Percentiles rank a stretch among this genome's conserved stretches.
Conservation (phyloP, 2,113 vertebrate species). For the Platichthys flesus region DNA sequence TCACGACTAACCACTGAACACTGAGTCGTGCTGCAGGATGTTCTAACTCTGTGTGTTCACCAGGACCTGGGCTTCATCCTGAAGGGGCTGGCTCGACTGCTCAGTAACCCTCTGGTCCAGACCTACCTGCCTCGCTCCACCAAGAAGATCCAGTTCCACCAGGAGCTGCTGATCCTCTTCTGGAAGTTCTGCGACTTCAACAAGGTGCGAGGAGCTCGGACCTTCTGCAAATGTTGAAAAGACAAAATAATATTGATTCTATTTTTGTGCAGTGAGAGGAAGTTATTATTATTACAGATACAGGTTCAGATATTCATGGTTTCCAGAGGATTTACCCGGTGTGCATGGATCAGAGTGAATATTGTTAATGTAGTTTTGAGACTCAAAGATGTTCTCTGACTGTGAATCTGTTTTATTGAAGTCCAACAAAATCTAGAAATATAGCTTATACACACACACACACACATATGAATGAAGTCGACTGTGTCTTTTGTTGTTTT, state of each 20-base stretch:
- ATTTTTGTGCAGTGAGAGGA: no score
- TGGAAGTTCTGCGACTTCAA: constrained; percentile 99
- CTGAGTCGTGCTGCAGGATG: rapidly evolving
- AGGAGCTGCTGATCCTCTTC: constrained; percentile 96
- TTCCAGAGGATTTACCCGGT: no score
- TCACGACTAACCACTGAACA: rapidly evolving
- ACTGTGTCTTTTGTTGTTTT: constrained; percentile 12
- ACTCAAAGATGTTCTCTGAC: no score
- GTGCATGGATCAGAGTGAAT: no score
- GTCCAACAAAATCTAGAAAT: background rate
- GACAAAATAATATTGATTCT: no score
- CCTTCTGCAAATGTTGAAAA: background rate
- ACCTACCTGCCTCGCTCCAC: constrained; percentile 96
- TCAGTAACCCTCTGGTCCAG: constrained; percentile 94
- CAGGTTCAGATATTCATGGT: no score
- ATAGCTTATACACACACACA: no score
- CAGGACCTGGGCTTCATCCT: constrained; percentile 97
- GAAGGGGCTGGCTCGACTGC: constrained; percentile 90
- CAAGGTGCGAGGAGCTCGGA: constrained; percentile 83
- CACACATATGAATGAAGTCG: background rate
- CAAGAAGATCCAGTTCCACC: constrained; percentile 98
- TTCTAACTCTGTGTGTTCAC: background rate
- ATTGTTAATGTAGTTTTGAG: no score
- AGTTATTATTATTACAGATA: no score
- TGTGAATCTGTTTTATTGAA: no score